A percentile compares a stretch with the other conserved stretches of the same genome.
Conservation (phyloP, 2,113 vertebrate genomes). For the Crocuta crocuta region DNA sequence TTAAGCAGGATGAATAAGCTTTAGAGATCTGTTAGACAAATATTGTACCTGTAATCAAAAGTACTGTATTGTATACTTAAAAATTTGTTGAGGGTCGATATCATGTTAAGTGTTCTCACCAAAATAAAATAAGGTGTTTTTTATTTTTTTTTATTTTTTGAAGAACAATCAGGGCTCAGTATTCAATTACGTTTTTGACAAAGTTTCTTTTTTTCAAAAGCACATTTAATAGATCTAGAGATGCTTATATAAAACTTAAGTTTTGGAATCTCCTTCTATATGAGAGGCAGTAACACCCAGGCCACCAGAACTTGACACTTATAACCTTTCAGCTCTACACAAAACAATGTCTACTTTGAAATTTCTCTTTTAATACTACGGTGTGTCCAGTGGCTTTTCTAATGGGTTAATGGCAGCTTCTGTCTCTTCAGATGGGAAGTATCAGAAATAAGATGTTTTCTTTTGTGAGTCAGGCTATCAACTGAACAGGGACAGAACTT, state of each 20-base stretch:
- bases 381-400: constrained; percentile 43
- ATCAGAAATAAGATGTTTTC: constrained; percentile 64
- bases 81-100: neutral
- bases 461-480: constrained; percentile 56
- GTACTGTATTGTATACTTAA: neutral
- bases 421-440: constrained; percentile 23
- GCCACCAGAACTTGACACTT: neutral
- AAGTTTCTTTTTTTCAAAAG: neutral
- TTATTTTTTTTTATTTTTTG: neutral
- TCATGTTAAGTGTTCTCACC: neutral
- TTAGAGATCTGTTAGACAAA: neutral
- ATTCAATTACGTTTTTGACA: neutral
- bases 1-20: neutral
- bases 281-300: neutral
- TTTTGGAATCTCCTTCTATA: neutral
- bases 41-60: neutral
- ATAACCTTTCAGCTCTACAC: neutral
- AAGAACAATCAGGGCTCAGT: neutral
- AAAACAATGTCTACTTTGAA: constrained; percentile 38
- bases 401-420: constrained; percentile 52
- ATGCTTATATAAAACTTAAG: neutral
- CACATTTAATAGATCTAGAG: neutral
- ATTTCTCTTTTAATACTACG: constrained; percentile 37
- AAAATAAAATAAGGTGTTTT: neutral
- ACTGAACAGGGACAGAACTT: neutral